phyloP scores from a whole-genome alignment of 1,140 invertebrate genomes.

The roundworm (Caenorhabditis elegans) region DNA sequence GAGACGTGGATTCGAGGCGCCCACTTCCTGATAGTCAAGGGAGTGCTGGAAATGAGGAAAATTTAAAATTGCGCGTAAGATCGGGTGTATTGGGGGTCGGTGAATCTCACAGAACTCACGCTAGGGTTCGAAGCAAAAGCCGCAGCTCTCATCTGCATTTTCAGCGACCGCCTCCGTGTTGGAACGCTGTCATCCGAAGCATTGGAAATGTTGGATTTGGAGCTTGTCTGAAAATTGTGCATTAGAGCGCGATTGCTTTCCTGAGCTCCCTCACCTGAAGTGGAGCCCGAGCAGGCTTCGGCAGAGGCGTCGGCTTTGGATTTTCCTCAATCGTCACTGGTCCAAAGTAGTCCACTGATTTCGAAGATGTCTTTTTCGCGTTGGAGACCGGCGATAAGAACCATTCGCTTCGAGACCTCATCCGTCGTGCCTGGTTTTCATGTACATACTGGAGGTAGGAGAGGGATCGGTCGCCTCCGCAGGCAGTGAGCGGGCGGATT shows the following conservation, averaged over 20 bases:
- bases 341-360: slow-evolving; percentile 47
- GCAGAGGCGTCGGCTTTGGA: neutral
- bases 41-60: neutral
- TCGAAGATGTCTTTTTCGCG: slow-evolving; percentile 46
- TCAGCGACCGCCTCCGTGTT: neutral
- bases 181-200: neutral
- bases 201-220: neutral
- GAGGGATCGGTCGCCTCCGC: slow-evolving; percentile 74
- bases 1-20: neutral
- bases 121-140: neutral
- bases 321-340: neutral
- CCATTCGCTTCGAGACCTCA: slow-evolving; percentile 90
- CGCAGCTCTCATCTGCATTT: slow-evolving; percentile 17
- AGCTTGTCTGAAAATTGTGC: neutral
- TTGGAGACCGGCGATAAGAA: slow-evolving; percentile 65
- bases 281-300: neutral
- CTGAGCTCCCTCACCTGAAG: neutral
- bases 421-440: slow-evolving; percentile 85
- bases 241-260: neutral
- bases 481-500: slow-evolving; percentile 32
- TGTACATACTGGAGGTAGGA: slow-evolving; percentile 88
- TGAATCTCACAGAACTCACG: neutral
- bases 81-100: no score
- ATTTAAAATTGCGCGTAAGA: no score
- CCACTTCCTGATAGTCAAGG: neutral